Evolutionary conservation across 2,888 invertebrate genomes (phyloP).

Genomic region (Stenodema calcarata): DNA sequence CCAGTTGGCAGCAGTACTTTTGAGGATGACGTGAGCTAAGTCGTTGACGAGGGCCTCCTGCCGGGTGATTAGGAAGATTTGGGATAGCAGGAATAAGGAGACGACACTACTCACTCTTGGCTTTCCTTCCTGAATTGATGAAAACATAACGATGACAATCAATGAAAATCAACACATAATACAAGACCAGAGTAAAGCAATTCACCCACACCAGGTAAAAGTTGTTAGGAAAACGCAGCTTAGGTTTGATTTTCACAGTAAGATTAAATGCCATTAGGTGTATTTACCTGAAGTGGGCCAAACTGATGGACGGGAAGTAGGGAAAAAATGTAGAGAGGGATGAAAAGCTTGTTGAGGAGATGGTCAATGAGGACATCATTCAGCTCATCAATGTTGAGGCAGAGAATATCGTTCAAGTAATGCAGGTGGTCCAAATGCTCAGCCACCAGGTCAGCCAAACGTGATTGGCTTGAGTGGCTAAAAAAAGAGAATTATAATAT

Average conservation of each 20-base stretch:
- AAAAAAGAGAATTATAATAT: no score
- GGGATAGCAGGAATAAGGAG: constrained; percentile 86
- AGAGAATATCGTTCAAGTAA: constrained; percentile 95
- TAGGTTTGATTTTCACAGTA: no score
- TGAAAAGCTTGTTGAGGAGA: constrained; percentile 86
- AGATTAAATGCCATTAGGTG: no score
- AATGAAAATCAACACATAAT: not conserved
- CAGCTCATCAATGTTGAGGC: constrained; percentile 87
- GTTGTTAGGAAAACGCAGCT: no score
- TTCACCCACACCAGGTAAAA: no score
- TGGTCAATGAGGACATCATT: constrained; percentile 95
- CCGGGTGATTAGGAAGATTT: constrained; percentile 93
- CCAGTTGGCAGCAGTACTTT: constrained; percentile 77
- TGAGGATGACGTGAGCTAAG: constrained; percentile 87
- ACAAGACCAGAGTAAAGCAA: not conserved
- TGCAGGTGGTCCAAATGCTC: constrained; percentile 97
- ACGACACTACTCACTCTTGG: constrained; percentile 88
- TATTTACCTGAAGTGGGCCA: constrained; percentile 16
- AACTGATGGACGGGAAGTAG: constrained; percentile 65
- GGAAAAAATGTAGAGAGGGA: constrained; percentile 93
- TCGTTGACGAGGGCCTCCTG: constrained; percentile 90
- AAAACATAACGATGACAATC: not conserved
- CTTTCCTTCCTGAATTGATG: constrained; percentile 65
- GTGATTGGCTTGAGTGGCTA: constrained; percentile 57
- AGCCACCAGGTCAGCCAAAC: constrained; percentile 89